Conservation (phyloP, 2,113 vertebrate genomes). For the Cryptoleucopteryx plumbea region DNA sequence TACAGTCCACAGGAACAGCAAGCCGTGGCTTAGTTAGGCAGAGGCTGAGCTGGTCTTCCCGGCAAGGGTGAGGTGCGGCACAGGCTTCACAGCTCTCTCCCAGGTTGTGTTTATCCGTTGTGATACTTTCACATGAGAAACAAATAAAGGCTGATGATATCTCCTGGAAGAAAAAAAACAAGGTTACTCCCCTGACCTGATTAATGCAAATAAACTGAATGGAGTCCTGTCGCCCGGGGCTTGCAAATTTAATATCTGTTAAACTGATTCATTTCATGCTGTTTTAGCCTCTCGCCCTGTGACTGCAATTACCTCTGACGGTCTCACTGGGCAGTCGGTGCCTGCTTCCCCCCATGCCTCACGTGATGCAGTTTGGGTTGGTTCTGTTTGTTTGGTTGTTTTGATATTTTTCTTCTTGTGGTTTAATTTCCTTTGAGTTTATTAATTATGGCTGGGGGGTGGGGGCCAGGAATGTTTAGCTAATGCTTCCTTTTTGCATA, state of each 20-base stretch:
- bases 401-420: slow-evolving; percentile 8
- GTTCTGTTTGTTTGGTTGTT: not conserved
- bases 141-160: slow-evolving; percentile 47
- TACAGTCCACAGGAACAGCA: rapidly evolving
- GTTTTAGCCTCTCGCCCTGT: slow-evolving; percentile 53
- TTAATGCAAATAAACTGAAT: slow-evolving; percentile 63
- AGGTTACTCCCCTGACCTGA: slow-evolving; percentile 63
- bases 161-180: slow-evolving; percentile 27
- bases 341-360: not conserved
- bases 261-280: slow-evolving; percentile 59
- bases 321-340: not conserved
- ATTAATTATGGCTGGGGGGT: slow-evolving; percentile 15
- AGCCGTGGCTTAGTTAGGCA: rapidly evolving
- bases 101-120: not conserved
- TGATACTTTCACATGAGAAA: slow-evolving; percentile 62
- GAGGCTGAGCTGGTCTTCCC: not conserved
- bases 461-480: not conserved
- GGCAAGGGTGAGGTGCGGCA: not conserved
- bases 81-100: not conserved
- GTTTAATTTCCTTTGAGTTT: slow-evolving; percentile 58
- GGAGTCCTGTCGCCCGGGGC: slow-evolving; percentile 46
- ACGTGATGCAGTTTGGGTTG: not conserved
- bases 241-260: slow-evolving; percentile 65
- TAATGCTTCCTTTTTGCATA: not conserved
- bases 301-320: slow-evolving; percentile 51